A percentile compares a stretch with the other conserved stretches of the same genome.
phyloP scores from a whole-genome alignment of 2,113 vertebrate species.

The Vulpes lagopus region DNA sequence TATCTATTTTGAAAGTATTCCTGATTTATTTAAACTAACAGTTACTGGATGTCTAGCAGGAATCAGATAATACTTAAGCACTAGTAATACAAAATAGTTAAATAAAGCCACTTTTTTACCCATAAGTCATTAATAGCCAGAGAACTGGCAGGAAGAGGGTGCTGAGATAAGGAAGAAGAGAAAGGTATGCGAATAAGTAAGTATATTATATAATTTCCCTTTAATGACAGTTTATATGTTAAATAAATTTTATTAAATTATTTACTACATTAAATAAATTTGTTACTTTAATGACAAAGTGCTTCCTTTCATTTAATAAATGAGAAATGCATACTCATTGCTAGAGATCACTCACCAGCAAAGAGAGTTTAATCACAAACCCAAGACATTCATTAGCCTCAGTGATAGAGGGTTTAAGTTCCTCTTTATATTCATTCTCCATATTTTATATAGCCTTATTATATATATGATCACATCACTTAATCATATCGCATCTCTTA shows the following conservation, averaged over 20 bases:
- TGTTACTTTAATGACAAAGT: not conserved
- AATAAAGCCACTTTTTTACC: not conserved
- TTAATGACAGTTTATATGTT: not conserved
- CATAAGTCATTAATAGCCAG: not conserved
- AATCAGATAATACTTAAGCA: not conserved
- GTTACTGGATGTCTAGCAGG: not conserved
- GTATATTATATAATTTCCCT: not conserved
- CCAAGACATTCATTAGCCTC: not conserved
- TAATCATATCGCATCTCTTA: not conserved
- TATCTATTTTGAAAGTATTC: not conserved
- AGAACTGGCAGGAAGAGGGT: not conserved
- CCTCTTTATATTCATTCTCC: not conserved
- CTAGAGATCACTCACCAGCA: not conserved
- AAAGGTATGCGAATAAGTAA: not conserved
- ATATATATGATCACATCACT: not conserved
- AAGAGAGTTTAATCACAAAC: constrained; percentile 2
- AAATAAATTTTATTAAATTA: not conserved
- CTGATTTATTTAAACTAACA: not conserved
- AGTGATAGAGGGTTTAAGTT: not conserved
- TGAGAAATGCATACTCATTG: not conserved
- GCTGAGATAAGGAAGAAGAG: not conserved
- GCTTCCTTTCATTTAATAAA: not conserved
- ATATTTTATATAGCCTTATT: not conserved
- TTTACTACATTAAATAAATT: not conserved
- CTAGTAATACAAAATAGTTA: not conserved